Evolutionary conservation across 2,113 vertebrate genomes (phyloP), one percentile per base, ranked within the genome.

Genomic region (Aleadryas rufinucha): DNA sequence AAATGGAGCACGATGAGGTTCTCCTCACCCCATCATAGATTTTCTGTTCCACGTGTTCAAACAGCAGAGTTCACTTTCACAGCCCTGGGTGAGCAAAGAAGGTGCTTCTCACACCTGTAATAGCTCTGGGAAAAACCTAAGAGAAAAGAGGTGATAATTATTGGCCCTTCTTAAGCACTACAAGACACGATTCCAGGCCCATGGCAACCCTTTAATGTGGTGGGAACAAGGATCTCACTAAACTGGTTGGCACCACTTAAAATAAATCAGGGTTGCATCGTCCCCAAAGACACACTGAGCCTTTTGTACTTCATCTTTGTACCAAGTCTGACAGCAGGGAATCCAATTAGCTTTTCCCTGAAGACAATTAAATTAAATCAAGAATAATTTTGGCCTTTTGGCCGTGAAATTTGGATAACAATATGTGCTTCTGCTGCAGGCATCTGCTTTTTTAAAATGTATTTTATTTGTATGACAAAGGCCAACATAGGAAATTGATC

Each of bases 401-500:
- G 24, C 60, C 9, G 4, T 71, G 84, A 84, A 76, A 91, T 88
- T 52, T 59, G 24, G 28, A 42, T 30, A 90, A 74, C 24, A 88
- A 37, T 54, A 56, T 28, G 41, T 11, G 2, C 53, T 92, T 92
- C 60, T 11, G 2, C 47, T 82, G 74, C 41, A 85, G 84, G 78
- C 26, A 70, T 69, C 81, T 94, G 42, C 33, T 83, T 87, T 56
- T 33, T 30, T 21, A 89, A 70, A 49, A 69, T 70, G 54, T 45
- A 56, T 94, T 96, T 87, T 87, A 66, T 88, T 91, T 90, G 50
- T 87, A 83, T 80, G 75, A 68, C 45, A 90, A 79, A 87, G 59
- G 26, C 65, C 63, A 93, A 47, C 41, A 80, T 2, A 60, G 26
- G 26, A 21, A 89, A 50, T 83, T 56, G 59, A 79, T 87, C 13